Percentiles rank a stretch among this genome's conserved stretches.
Evolutionary conservation across 2,797 vertebrate genomes (phyloP).

Genomic region (Hybognathus amarus): DNA sequence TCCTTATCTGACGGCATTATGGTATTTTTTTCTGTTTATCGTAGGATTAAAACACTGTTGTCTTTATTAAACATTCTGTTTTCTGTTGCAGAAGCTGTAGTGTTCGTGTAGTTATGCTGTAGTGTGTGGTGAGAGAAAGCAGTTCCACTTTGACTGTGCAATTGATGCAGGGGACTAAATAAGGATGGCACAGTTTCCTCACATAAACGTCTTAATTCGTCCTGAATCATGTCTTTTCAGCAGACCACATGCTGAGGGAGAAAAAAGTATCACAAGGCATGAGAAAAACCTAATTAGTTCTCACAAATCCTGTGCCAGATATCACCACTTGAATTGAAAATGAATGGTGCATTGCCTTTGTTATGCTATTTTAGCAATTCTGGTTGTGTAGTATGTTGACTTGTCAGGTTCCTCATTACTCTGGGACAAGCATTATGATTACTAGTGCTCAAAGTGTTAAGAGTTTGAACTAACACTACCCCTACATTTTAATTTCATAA

Average conservation of each 20-base stretch:
- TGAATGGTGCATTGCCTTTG: not conserved
- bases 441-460: not conserved
- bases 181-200: slow-evolving; percentile 47
- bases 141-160: slow-evolving; percentile 27
- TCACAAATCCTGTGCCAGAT: not conserved
- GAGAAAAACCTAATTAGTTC: slow-evolving; percentile 28
- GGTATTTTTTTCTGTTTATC: not conserved
- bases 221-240: slow-evolving; percentile 58
- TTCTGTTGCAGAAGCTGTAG: not conserved
- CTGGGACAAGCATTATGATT: not conserved
- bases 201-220: slow-evolving; percentile 47
- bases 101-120: slow-evolving; percentile 22
- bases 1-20: not conserved
- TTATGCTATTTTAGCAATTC: not conserved
- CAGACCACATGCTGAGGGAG: slow-evolving; percentile 31
- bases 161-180: slow-evolving; percentile 47
- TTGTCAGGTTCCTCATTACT: not conserved
- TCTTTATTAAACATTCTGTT: slow-evolving; percentile 11
- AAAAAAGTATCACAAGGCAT: slow-evolving; percentile 19
- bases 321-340: not conserved
- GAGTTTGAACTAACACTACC: not conserved
- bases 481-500: not conserved
- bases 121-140: slow-evolving; percentile 27
- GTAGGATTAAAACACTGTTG: slow-evolving; percentile 21
- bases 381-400: not conserved